A percentile compares a stretch with the other conserved stretches of the same genome.
Evolutionary conservation across 2,888 invertebrate genomes (phyloP).

Genomic region (Drosophila anceps): DNA sequence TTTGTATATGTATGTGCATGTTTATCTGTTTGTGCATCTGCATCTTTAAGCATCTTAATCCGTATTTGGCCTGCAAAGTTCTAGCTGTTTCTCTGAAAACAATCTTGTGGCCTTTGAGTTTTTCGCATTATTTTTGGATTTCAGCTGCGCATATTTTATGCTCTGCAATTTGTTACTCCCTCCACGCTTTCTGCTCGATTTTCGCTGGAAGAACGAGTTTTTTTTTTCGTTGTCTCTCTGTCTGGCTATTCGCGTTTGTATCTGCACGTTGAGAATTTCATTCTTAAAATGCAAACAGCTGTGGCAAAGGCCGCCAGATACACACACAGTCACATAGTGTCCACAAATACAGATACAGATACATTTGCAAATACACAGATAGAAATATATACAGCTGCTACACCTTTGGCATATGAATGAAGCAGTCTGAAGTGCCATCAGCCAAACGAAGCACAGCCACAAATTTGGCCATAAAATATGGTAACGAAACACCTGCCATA

Average conservation of each 20-base stretch:
- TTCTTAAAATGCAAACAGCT: conserved; percentile 79
- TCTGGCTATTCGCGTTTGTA: conserved; percentile 18
- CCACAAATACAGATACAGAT: conserved; percentile 26
- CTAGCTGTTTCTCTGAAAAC: conserved; percentile 9
- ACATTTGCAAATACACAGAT: conserved; percentile 12
- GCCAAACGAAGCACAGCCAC: conserved; percentile 44
- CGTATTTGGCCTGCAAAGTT: conserved; percentile 18
- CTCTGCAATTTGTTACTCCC: conserved; percentile 56
- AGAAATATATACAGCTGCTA: conserved; percentile 44
- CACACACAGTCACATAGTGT: conserved; percentile 1
- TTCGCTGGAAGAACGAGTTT: conserved; percentile 71
- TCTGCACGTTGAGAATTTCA: conserved; percentile 67
- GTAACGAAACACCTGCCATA: conserved; percentile 75
- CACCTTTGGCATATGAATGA: conserved; percentile 73
- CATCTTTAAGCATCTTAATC: conserved; percentile 17
- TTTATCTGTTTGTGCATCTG: conserved; percentile 2
- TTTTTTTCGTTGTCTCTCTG: conserved; percentile 17
- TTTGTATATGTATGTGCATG: neutral
- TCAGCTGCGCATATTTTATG: conserved; percentile 65
- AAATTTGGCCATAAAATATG: conserved; percentile 79
- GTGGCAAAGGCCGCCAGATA: conserved; percentile 55
- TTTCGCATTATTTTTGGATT: conserved; percentile 45
- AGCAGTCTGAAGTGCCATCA: conserved; percentile 58
- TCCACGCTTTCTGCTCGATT: conserved; percentile 62
- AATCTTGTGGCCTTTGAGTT: conserved; percentile 28